phyloP scores from a whole-genome alignment of 2,888 invertebrate species.

The Eulithis prunata region DNA sequence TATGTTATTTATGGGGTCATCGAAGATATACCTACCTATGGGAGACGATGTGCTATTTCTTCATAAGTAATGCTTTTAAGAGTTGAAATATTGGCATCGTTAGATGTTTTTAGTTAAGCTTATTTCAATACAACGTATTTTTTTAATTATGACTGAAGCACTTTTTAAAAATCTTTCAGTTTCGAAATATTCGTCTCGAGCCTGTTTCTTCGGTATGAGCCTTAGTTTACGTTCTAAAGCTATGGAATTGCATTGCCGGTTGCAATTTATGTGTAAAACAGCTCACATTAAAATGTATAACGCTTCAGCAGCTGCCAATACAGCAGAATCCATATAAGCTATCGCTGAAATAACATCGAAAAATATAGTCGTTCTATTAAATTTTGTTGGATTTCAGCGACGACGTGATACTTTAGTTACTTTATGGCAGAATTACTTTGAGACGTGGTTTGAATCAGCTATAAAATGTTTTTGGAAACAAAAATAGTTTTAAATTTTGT shows the following conservation, averaged over 20 bases:
- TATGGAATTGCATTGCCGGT: conserved; percentile 6
- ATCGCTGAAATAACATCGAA: conserved; percentile 3
- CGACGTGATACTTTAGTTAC: not conserved
- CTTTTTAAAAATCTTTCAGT: no score
- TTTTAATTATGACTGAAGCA: no score
- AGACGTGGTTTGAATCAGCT: not conserved
- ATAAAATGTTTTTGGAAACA: no score
- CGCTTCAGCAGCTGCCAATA: conserved; percentile 14
- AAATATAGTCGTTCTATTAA: conserved; percentile 13
- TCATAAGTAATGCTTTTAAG: no score
- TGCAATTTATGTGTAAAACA: conserved; percentile 38
- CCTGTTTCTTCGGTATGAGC: no score
- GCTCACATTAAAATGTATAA: conserved; percentile 35
- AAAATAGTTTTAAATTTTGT: no score
- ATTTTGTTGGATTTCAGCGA: conserved; percentile 1
- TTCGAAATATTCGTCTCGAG: no score
- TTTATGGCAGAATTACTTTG: not conserved
- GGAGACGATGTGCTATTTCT: no score
- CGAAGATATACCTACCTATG: no score
- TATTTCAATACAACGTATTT: no score
- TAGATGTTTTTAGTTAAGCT: no score
- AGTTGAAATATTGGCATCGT: no score
- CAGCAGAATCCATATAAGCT: not conserved
- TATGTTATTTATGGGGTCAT: not conserved
- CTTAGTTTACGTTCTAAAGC: not conserved